Evolutionary conservation across 2,113 vertebrate genomes (phyloP).

Genomic region (Eretmochelys imbricata): DNA sequence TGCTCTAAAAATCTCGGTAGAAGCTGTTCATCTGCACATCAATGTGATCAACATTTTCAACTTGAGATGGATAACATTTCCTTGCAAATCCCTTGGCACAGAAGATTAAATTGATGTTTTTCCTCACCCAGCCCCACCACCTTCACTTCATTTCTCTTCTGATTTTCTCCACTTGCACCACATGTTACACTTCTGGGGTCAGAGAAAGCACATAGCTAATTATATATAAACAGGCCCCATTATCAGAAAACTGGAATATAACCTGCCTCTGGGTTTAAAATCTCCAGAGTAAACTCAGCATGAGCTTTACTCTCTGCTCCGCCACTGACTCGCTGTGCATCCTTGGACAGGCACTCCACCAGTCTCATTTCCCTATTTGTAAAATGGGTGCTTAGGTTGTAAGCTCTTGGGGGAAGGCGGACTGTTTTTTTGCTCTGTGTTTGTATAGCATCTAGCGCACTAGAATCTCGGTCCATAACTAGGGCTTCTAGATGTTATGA

Average conservation of each 20-base stretch:
- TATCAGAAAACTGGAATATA: neutral
- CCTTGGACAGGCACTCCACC: neutral
- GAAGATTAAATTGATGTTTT: neutral
- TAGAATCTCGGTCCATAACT: neutral
- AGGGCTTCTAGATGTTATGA: neutral
- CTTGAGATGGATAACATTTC: neutral
- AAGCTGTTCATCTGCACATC: neutral
- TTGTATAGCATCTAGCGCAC: neutral
- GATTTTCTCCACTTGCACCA: neutral
- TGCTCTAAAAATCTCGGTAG: accelerated
- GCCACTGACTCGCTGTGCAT: neutral
- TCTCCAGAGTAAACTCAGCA: neutral
- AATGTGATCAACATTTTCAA: neutral
- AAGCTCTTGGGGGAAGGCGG: neutral
- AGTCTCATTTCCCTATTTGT: neutral
- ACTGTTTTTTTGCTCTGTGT: neutral
- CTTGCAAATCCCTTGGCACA: neutral
- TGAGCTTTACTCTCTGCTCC: neutral
- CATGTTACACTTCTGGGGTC: neutral
- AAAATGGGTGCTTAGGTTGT: neutral
- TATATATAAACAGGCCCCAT: neutral
- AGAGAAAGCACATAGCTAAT: neutral
- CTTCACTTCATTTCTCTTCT: neutral
- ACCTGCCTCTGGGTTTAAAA: neutral
- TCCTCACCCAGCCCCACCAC: accelerated